Evolutionary conservation across 2,113 vertebrate species (phyloP), one percentile per base, ranked within the genome.

Genomic region (Neogale vison): DNA sequence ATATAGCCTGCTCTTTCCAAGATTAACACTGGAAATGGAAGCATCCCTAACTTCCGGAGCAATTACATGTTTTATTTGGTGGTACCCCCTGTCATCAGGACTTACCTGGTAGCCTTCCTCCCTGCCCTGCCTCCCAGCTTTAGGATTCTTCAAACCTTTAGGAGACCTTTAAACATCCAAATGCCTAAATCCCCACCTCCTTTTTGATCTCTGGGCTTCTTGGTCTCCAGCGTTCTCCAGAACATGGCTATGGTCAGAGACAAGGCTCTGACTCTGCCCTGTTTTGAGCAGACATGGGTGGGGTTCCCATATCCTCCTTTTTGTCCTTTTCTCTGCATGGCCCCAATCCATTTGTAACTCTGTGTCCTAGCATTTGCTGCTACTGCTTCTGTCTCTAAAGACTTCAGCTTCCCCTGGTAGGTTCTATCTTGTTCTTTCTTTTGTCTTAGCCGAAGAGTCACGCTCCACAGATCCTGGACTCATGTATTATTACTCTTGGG

Each of bases 101-200:
- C 2, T 31, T 29, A 52, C 24, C 3, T 36, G 24, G 88, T 8
- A 12, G 61, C 3, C 6, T 93, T 80, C 39, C 65, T 74, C 2
- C 12, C 3, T 9, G 67, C 8, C 8, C 21, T 61, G 59, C 4
- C 1, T 7, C 15, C 3, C 21, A 3, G 1, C 0, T 0, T 81
- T 82, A 55, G 14, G 17, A 1, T 47, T 24, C 36, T 11, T 50
- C 14, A 52, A 52, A 52, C 50, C 50, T 52, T 52, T 15, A 52
- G 50, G 50, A 10, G 7, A 57, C 45, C 39, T 57, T 90, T 77
- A 84, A 72, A 80, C 17, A 4, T 52, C 31, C 20, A n/a, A 20
- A 24, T 23, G 69, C 20, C 10, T 31, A 5, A 31, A n/a, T 15
- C 26, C 18, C 42, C 20, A 39, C 42, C 52, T 79, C 55, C 21